phyloP scores from a whole-genome alignment of 2,113 vertebrate species.

The Chiloscyllium plagiosum region DNA sequence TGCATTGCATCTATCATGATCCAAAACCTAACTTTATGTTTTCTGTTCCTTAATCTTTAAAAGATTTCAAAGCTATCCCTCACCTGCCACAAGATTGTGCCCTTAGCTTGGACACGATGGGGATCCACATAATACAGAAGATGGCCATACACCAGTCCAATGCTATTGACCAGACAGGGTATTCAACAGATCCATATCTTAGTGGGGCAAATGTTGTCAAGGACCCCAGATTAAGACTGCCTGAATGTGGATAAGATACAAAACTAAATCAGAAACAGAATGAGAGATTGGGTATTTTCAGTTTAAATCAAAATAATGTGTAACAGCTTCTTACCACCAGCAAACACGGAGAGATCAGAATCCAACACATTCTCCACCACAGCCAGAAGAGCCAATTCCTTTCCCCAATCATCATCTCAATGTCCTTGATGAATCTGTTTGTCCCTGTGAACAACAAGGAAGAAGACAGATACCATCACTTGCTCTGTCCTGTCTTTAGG shows the following conservation, averaged over 20 bases:
- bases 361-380: constrained; percentile 90
- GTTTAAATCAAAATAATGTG: not conserved
- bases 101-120: constrained; percentile 52
- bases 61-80: not conserved
- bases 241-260: constrained; percentile 51
- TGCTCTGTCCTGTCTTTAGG: not conserved
- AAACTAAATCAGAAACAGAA: not conserved
- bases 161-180: constrained; percentile 72
- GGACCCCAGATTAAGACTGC: constrained; percentile 82
- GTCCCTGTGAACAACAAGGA: constrained; percentile 59
- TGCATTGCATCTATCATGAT: no score
- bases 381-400: constrained; percentile 76
- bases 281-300: not conserved
- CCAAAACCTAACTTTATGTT: no score
- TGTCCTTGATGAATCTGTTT: constrained; percentile 81
- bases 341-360: constrained; percentile 70
- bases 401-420: constrained; percentile 93
- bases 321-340: constrained; percentile 60
- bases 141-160: constrained; percentile 63
- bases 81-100: constrained; percentile 46
- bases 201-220: constrained; percentile 62
- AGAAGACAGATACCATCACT: not conserved
- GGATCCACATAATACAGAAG: no score
- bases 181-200: constrained; percentile 60
- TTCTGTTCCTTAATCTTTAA: not conserved